Conservation (phyloP, 2,888 invertebrate species). For the Oscheius sp. region DNA sequence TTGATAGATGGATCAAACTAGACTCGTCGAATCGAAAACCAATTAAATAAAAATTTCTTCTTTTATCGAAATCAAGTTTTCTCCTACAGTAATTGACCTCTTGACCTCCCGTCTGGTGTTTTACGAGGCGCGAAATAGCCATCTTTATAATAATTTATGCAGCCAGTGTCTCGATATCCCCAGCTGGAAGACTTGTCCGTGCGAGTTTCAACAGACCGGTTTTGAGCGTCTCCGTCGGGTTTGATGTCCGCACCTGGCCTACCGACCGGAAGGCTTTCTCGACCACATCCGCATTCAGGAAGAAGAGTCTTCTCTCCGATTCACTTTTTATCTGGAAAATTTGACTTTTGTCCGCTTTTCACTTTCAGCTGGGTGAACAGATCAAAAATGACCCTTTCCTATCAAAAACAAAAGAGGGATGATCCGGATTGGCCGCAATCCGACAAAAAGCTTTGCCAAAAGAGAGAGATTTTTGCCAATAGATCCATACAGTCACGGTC, state of each 20-base stretch:
- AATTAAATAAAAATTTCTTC: too few species aligned
- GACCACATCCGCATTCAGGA: slow-evolving; percentile 11
- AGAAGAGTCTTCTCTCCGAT: not conserved
- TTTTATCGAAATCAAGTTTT: too few species aligned
- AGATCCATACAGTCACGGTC: not conserved
- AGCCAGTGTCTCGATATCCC: not conserved
- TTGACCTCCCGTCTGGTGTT: too few species aligned
- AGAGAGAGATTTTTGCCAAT: too few species aligned
- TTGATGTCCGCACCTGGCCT: not conserved
- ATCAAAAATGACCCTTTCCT: not conserved
- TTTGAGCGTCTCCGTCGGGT: slow-evolving; percentile 6
- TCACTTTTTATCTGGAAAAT: not conserved
- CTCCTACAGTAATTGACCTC: too few species aligned
- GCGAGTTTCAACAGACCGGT: slow-evolving; percentile 22
- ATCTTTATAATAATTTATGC: not conserved
- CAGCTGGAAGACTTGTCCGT: not conserved
- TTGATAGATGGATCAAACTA: too few species aligned
- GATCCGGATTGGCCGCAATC: slow-evolving; percentile 17
- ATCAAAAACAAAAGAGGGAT: not conserved
- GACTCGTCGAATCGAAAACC: too few species aligned
- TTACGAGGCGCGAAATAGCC: not conserved
- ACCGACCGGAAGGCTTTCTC: not conserved
- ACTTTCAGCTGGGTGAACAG: not conserved
- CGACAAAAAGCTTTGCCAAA: slow-evolving; percentile 9
- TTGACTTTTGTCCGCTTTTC: not conserved